Percentiles rank a stretch among this genome's conserved stretches.
Evolutionary conservation across 2,888 invertebrate species (phyloP).

Genomic region (Rhingia rostrata): DNA sequence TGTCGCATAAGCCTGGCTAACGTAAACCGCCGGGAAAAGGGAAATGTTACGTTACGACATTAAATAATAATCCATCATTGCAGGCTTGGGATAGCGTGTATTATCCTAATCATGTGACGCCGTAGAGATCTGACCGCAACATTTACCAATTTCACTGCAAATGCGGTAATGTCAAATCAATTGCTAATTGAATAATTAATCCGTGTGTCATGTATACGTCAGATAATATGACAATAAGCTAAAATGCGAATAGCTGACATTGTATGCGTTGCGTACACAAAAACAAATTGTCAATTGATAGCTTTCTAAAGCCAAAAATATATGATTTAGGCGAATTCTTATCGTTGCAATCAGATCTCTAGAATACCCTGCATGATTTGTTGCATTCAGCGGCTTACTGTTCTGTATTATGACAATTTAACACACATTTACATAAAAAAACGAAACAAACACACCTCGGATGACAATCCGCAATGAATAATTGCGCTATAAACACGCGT

Average conservation of each 20-base stretch:
- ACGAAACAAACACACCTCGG: slow-evolving; percentile 24
- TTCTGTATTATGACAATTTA: slow-evolving; percentile 24
- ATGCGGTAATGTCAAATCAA: slow-evolving; percentile 52
- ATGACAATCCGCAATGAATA: slow-evolving; percentile 63
- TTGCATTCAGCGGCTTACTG: slow-evolving; percentile 14
- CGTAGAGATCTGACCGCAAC: slow-evolving; percentile 58
- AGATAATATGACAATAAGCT: slow-evolving; percentile 43
- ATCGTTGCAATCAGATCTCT: background rate
- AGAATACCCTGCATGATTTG: background rate
- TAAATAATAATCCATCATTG: slow-evolving; percentile 63
- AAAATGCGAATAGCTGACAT: slow-evolving; percentile 22
- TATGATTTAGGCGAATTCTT: background rate
- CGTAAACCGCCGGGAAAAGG: background rate
- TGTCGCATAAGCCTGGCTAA: slow-evolving; percentile 18
- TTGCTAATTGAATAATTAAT: slow-evolving; percentile 69
- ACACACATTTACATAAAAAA: slow-evolving; percentile 48
- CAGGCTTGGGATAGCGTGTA: slow-evolving; percentile 32
- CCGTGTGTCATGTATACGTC: slow-evolving; percentile 53
- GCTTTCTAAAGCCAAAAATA: background rate
- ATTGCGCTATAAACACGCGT: slow-evolving; percentile 56
- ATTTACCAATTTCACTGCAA: slow-evolving; percentile 60
- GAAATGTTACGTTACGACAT: slow-evolving; percentile 38
- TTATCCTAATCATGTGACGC: slow-evolving; percentile 59
- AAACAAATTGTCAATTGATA: slow-evolving; percentile 7
- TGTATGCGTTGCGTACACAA: background rate